These are phyloP conservation scores for Camelus dromedarius DNA, from an alignment of 2,113 vertebrate genomes.

Conservation along the genomic window DNA sequence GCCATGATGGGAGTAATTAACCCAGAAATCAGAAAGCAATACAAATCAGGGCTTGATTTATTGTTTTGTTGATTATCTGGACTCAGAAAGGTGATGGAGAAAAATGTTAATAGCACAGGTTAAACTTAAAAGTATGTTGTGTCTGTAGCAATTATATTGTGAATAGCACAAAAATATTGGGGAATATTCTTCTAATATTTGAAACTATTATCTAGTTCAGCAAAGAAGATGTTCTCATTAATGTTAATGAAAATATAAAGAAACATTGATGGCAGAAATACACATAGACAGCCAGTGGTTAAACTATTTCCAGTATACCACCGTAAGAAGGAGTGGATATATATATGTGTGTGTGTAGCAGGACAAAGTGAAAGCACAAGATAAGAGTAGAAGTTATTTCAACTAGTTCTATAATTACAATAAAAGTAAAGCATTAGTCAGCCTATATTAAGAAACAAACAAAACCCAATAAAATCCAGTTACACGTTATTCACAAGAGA, in stretches of 20 bases:
- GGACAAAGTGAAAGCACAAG: constrained; percentile 22
- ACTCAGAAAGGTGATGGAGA: background rate
- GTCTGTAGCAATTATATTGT: background rate
- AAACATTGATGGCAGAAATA: background rate
- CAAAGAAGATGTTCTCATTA: background rate
- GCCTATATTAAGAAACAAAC: background rate
- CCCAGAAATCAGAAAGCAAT: background rate
- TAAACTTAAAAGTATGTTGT: background rate
- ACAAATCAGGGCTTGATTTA: background rate
- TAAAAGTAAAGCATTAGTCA: background rate
- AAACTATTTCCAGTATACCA: background rate
- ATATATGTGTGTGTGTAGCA: background rate
- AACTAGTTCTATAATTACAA: background rate
- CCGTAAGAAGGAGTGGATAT: background rate
- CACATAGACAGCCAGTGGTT: background rate
- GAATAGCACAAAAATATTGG: background rate
- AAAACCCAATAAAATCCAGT: background rate
- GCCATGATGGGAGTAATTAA: background rate
- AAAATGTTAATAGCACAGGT: background rate
- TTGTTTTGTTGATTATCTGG: background rate
- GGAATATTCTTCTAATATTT: background rate
- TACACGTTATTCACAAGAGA: background rate
- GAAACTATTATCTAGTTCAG: background rate
- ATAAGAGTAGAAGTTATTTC: background rate
- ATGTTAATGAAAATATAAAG: background rate